Percentiles rank a stretch among this genome's conserved stretches.
Conservation (phyloP, 2,797 vertebrate genomes). For the Cyclopterus lumpus region DNA sequence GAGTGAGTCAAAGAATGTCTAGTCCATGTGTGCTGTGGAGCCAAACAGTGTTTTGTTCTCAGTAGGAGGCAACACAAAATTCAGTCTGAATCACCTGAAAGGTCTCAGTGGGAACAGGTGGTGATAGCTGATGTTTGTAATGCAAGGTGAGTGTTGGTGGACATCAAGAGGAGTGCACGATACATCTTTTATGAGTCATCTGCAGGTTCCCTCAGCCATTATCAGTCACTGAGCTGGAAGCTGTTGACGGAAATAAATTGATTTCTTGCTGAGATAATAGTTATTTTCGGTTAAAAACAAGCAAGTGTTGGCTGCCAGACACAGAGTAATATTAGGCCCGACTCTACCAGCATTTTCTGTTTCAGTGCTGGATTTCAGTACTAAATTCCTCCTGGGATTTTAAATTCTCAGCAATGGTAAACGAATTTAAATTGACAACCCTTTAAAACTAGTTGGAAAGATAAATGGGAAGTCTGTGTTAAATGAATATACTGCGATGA, state of each 20-base stretch:
- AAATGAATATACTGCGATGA: background rate
- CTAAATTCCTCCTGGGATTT: background rate
- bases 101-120: conserved; percentile 13
- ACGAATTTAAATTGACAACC: background rate
- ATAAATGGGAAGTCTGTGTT: background rate
- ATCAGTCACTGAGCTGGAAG: conserved; percentile 19
- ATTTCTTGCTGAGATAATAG: conserved; percentile 1
- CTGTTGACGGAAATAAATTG: conserved; percentile 14
- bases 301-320: background rate
- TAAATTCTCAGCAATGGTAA: background rate
- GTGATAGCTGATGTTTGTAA: conserved; percentile 29
- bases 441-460: background rate
- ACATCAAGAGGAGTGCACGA: conserved; percentile 31
- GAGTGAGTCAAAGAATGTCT: conserved; percentile 34
- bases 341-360: conserved; percentile 2
- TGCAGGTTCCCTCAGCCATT: conserved; percentile 4
- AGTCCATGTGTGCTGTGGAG: conserved; percentile 17
- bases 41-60: conserved; percentile 23
- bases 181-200: conserved; percentile 36
- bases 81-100: conserved; percentile 27
- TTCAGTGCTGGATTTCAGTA: conserved; percentile 4
- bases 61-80: conserved; percentile 27
- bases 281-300: conserved; percentile 35
- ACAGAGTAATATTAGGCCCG: conserved; percentile 6
- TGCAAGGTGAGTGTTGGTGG: conserved; percentile 21